These are phyloP conservation scores for Ladona fulva DNA, from an alignment of 1,140 invertebrate species.

Conservation along the genomic window DNA sequence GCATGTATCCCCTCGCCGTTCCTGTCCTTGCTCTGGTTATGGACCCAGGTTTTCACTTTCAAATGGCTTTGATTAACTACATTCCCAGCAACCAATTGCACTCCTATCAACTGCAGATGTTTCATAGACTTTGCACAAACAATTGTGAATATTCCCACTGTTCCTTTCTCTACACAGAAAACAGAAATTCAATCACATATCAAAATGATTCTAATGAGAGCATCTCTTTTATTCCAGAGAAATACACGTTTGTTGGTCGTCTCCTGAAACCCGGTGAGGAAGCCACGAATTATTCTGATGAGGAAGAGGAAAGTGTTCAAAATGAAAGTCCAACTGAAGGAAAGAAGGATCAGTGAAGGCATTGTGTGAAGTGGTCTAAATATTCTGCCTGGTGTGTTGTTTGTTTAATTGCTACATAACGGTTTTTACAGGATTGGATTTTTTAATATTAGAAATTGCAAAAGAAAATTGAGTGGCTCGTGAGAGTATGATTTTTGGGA, in stretches of 20 bases:
- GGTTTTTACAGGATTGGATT: neutral
- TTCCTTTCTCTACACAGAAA: neutral
- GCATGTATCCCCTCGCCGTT: no score
- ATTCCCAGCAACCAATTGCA: no score
- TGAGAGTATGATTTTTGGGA: no score
- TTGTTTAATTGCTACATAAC: slow-evolving; percentile 1
- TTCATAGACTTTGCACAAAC: no score
- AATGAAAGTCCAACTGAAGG: neutral
- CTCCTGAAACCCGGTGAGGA: slow-evolving; percentile 85
- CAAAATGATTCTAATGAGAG: no score
- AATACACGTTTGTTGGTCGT: slow-evolving; percentile 87
- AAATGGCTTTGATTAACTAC: no score
- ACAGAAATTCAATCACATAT: neutral
- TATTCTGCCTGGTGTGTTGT: neutral
- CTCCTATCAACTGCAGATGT: no score
- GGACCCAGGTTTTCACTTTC: no score
- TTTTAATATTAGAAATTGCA: neutral
- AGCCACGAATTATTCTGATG: slow-evolving; percentile 85
- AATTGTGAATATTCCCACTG: no score
- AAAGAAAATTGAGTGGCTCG: no score
- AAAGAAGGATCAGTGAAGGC: neutral
- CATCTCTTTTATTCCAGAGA: slow-evolving; percentile 69
- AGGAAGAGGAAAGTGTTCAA: slow-evolving; percentile 55
- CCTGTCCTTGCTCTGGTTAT: no score
- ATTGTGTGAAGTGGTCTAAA: neutral